Evolutionary conservation across 2,797 vertebrate species (phyloP).

Genomic region (Anisognathus igniventris): DNA sequence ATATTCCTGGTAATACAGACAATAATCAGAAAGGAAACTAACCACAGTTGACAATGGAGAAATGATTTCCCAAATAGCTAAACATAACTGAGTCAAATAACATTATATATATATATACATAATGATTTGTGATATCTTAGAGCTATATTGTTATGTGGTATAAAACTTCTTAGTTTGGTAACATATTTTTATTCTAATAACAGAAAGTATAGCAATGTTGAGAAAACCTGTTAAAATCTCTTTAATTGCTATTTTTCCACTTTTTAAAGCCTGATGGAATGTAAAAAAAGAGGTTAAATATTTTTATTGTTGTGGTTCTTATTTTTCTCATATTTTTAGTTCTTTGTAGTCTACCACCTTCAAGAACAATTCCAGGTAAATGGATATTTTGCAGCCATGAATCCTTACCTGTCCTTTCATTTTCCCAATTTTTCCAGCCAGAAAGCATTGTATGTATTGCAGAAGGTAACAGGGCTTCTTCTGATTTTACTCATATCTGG

Average conservation of each 20-base stretch:
- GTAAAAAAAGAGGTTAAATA: not conserved
- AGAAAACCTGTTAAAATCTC: not conserved
- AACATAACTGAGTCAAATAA: not conserved
- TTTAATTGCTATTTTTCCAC: not conserved
- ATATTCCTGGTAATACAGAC: not conserved
- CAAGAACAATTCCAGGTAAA: not conserved
- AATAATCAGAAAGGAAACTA: not conserved
- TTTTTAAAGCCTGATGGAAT: not conserved
- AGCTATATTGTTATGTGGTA: not conserved
- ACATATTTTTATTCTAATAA: not conserved
- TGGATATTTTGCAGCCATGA: not conserved
- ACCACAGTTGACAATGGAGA: not conserved
- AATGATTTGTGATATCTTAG: rapidly evolving
- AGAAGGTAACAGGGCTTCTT: not conserved
- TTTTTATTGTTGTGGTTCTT: not conserved
- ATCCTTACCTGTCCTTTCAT: not conserved
- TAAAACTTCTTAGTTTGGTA: not conserved
- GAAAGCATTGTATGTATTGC: not conserved
- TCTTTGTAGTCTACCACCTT: not conserved
- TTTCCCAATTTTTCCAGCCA: not conserved
- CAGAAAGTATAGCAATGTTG: not conserved
- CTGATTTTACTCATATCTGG: not conserved
- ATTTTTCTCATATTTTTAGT: not conserved
- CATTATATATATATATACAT: no score
- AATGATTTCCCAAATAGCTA: not conserved